Evolutionary conservation across 2,888 invertebrate genomes (phyloP).

Genomic region (Kuschelorhynchus macadamiae): DNA sequence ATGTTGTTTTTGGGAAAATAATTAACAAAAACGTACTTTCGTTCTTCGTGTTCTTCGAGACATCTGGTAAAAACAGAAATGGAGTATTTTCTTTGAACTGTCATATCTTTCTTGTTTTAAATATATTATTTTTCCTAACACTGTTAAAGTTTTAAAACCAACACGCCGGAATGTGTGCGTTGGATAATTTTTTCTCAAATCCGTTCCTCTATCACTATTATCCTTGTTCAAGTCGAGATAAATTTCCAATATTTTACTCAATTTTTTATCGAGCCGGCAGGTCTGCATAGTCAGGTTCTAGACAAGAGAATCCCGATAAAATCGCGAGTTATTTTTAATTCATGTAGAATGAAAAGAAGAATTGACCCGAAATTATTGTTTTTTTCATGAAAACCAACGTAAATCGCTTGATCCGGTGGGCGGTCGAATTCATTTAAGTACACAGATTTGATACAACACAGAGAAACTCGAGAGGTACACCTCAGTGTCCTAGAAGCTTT

Average conservation of each 20-base stretch:
- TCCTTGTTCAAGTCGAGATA: too few species aligned
- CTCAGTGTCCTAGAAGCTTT: too few species aligned
- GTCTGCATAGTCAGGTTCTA: slow-evolving; percentile 14
- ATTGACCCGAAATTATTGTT: slow-evolving; percentile 24
- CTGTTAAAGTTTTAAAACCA: too few species aligned
- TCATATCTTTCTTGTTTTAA: too few species aligned
- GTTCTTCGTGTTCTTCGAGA: too few species aligned
- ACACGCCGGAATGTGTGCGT: slow-evolving; percentile 4
- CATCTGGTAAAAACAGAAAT: too few species aligned
- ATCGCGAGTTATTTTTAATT: slow-evolving; percentile 17
- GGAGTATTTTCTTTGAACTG: too few species aligned
- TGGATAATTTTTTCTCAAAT: background rate
- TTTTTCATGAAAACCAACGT: slow-evolving; percentile 21
- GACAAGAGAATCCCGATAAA: slow-evolving; percentile 18
- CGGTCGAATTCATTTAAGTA: slow-evolving; percentile 21
- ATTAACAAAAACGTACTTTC: too few species aligned
- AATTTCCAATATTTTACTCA: slow-evolving; percentile 17
- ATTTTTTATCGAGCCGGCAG: slow-evolving; percentile 16
- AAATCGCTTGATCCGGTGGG: slow-evolving; percentile 21
- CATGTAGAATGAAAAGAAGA: slow-evolving; percentile 14
- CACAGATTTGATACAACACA: background rate
- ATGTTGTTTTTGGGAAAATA: too few species aligned
- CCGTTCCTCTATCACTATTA: too few species aligned
- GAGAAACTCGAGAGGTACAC: too few species aligned
- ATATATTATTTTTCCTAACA: too few species aligned